Conservation (phyloP, 2,113 vertebrate species). For the Gopherus flavomarginatus region DNA sequence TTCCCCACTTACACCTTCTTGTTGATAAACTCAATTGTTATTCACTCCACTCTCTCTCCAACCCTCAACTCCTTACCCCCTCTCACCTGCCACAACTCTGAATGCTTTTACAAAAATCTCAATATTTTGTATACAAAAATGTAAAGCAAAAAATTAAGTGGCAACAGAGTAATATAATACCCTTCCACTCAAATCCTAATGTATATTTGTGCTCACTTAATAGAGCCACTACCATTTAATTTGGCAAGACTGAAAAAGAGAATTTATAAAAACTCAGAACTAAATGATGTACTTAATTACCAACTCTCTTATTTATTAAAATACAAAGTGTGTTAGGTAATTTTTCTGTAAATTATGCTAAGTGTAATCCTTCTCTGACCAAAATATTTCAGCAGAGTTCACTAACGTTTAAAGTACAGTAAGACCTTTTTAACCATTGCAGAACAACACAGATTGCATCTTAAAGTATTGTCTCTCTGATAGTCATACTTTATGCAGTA, state of each 20-base stretch:
- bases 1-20: too few species aligned
- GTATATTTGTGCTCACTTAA: background rate
- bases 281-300: background rate
- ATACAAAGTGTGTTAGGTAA: background rate
- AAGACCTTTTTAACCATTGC: background rate
- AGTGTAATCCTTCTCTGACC: too few species aligned
- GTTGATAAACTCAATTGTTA: too few species aligned
- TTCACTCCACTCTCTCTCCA: too few species aligned
- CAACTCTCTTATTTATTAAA: background rate
- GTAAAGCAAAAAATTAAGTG: too few species aligned
- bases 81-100: too few species aligned
- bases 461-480: background rate
- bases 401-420: background rate
- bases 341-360: too few species aligned
- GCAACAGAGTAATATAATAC: too few species aligned
- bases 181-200: background rate
- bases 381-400: too few species aligned
- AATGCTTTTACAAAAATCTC: too few species aligned
- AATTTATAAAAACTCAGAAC: background rate
- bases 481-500: background rate
- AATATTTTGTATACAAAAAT: too few species aligned
- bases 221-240: accelerated
- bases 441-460: background rate
- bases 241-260: background rate
- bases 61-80: too few species aligned